These are phyloP conservation scores for Scaptomyza montana DNA, from an alignment of 1,140 invertebrate species.

Conservation along the genomic window DNA sequence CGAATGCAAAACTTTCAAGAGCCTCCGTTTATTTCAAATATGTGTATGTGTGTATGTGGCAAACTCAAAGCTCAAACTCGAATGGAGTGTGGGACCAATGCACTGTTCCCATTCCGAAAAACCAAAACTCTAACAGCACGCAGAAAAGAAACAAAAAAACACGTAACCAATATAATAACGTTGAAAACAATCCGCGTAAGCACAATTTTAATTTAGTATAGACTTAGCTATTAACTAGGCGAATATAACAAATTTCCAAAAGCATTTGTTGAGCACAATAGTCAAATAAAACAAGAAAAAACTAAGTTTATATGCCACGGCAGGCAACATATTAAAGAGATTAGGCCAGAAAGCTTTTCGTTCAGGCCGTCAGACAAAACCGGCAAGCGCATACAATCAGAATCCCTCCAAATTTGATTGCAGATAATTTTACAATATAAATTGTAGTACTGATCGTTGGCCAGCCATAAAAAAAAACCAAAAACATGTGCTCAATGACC, in stretches of 20 bases:
- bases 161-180: conserved; percentile 22
- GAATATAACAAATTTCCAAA: conserved; percentile 38
- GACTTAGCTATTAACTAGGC: conserved; percentile 68
- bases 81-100: conserved; percentile 40
- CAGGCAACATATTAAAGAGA: neutral
- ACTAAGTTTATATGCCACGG: conserved; percentile 12
- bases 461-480: conserved; percentile 10
- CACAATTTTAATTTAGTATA: conserved; percentile 79
- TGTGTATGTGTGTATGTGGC: conserved; percentile 30
- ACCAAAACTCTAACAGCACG: conserved; percentile 63
- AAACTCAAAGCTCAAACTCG: conserved; percentile 11
- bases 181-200: conserved; percentile 72
- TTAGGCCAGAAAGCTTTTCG: neutral
- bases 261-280: conserved; percentile 75
- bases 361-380: neutral
- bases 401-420: conserved; percentile 51
- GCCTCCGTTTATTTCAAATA: neutral
- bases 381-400: conserved; percentile 21
- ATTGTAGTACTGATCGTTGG: conserved; percentile 40
- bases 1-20: conserved; percentile 74
- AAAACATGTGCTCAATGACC: conserved; percentile 11
- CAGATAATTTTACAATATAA: conserved; percentile 9
- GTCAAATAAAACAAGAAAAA: conserved; percentile 48
- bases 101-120: conserved; percentile 44
- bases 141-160: conserved; percentile 37